A percentile compares a stretch with the other conserved stretches of the same genome.
Evolutionary conservation across 1,140 invertebrate genomes (phyloP).

Genomic region (Anadara kagoshimensis): DNA sequence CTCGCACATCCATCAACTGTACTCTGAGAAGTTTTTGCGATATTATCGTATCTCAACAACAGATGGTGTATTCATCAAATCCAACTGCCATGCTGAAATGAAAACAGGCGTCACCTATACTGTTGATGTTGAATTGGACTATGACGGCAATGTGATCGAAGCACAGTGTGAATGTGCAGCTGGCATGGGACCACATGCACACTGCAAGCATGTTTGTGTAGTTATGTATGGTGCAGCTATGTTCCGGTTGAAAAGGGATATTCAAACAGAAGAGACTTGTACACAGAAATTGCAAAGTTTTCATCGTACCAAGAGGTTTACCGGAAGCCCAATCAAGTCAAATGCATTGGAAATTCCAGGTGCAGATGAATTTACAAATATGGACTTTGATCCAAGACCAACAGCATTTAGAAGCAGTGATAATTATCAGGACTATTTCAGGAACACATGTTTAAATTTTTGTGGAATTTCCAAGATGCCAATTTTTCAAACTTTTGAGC

Average conservation of each 20-base stretch:
- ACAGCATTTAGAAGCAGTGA: conserved; percentile 9
- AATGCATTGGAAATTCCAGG: conserved; percentile 13
- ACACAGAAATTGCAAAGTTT: conserved; percentile 42
- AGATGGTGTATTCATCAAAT: conserved; percentile 1
- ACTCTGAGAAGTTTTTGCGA: no score
- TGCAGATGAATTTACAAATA: conserved; percentile 21
- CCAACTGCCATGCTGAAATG: conserved; percentile 33
- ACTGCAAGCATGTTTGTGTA: conserved; percentile 48
- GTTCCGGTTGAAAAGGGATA: conserved; percentile 3
- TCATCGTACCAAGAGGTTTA: conserved; percentile 27
- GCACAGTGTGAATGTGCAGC: conserved; percentile 46
- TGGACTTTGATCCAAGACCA: conserved; percentile 40
- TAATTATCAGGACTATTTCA: conserved; percentile 24
- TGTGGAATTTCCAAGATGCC: conserved; percentile 17
- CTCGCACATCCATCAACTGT: no score
- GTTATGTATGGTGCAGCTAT: conserved; percentile 26
- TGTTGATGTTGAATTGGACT: conserved; percentile 32
- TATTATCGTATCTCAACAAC: neutral
- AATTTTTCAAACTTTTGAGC: conserved; percentile 35
- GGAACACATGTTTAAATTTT: conserved; percentile 30
- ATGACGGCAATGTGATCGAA: conserved; percentile 28
- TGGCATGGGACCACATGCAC: conserved; percentile 39
- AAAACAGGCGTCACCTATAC: conserved; percentile 32
- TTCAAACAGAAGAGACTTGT: conserved; percentile 37
- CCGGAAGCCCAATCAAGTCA: conserved; percentile 34